Conservation (phyloP, 2,888 invertebrate genomes). For the Allophyes oxyacanthae region DNA sequence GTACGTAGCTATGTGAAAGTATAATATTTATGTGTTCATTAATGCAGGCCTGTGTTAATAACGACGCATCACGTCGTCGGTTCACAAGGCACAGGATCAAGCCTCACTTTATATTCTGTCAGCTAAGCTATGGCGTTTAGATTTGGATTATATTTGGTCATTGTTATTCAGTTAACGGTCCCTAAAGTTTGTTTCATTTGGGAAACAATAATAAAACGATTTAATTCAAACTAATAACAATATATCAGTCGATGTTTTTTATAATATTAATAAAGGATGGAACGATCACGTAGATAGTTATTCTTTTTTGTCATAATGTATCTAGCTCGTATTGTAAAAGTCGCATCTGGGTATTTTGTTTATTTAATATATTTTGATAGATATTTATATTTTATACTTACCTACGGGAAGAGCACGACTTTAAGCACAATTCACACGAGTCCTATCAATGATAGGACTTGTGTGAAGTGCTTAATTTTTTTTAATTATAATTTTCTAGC, state of each 20-base stretch:
- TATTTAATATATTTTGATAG: no score
- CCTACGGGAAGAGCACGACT: no score
- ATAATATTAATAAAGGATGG: slow-evolving; percentile 42
- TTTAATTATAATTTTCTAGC: no score
- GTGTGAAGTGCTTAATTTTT: no score
- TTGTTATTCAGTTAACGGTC: slow-evolving; percentile 83
- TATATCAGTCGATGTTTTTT: slow-evolving; percentile 45
- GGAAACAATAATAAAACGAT: slow-evolving; percentile 80
- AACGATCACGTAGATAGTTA: slow-evolving; percentile 14
- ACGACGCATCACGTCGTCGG: slow-evolving; percentile 86
- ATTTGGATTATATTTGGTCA: slow-evolving; percentile 88
- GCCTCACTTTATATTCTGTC: slow-evolving; percentile 84
- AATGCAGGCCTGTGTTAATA: slow-evolving; percentile 85
- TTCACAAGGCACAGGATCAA: slow-evolving; percentile 85
- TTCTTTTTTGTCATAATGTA: no score
- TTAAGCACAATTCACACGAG: no score
- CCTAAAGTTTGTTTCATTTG: slow-evolving; percentile 81
- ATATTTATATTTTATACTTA: no score
- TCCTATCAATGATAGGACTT: no score
- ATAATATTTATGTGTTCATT: slow-evolving; percentile 83
- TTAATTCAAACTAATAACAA: slow-evolving; percentile 64
- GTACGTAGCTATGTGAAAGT: slow-evolving; percentile 70
- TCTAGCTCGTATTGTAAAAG: no score
- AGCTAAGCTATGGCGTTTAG: slow-evolving; percentile 82
- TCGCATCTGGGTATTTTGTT: no score